A percentile compares a stretch with the other conserved stretches of the same genome.
These are phyloP conservation scores for Ctenodactylus gundi DNA, from an alignment of 2,113 vertebrate genomes.

Conservation along the genomic window DNA sequence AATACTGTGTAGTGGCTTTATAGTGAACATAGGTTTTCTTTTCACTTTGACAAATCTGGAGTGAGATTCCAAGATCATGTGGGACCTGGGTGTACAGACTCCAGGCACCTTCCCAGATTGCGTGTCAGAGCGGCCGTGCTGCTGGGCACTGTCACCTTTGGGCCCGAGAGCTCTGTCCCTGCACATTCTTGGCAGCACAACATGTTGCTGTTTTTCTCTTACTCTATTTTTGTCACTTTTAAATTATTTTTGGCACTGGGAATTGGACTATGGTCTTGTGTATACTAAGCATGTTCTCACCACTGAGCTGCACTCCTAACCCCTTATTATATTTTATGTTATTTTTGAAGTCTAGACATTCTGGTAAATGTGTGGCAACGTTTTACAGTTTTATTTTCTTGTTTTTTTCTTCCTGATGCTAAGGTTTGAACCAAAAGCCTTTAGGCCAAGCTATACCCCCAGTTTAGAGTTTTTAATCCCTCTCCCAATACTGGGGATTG, in stretches of 20 bases:
- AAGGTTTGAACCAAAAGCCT: neutral
- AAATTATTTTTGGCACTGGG: neutral
- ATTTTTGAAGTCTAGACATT: neutral
- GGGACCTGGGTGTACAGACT: neutral
- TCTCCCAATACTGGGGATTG: too few relatives aligned
- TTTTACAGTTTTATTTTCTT: neutral
- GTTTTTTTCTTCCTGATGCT: neutral
- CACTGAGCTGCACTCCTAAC: neutral
- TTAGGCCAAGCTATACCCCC: neutral
- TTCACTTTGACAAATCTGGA: neutral
- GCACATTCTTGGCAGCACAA: neutral
- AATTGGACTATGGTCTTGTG: neutral
- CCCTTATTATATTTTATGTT: neutral
- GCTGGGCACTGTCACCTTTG: too few relatives aligned
- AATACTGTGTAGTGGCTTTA: neutral
- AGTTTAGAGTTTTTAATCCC: too few relatives aligned
- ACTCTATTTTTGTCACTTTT: neutral
- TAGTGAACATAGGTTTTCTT: neutral
- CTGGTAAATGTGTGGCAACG: too few relatives aligned
- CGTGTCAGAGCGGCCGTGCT: too few relatives aligned
- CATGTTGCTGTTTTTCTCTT: neutral
- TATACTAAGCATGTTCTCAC: neutral
- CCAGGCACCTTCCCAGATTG: neutral
- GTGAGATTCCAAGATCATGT: neutral
- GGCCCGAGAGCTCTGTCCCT: too few relatives aligned